Evolutionary conservation across 2,113 vertebrate species (phyloP).

Genomic region (Hystrix cristata): DNA sequence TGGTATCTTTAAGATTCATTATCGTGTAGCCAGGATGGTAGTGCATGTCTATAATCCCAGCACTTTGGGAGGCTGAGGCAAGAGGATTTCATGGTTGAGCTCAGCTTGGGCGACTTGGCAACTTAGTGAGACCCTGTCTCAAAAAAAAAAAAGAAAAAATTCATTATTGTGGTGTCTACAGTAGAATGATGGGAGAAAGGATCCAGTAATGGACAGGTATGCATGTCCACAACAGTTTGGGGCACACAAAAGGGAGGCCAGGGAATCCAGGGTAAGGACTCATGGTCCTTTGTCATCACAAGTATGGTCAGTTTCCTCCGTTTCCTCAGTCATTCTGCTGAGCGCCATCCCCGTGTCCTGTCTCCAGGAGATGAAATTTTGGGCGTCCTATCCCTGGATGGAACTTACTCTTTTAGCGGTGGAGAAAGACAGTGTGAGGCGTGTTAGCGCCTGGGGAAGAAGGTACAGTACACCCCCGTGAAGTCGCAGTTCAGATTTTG

Average conservation of each 20-base stretch:
- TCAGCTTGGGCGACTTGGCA: background rate
- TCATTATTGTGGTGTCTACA: background rate
- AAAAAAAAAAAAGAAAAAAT: background rate
- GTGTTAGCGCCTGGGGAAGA: background rate
- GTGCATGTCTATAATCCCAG: no score
- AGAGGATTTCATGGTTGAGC: no score
- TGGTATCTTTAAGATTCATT: no score
- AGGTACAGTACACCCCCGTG: no score
- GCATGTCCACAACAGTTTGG: background rate
- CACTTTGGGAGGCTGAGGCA: no score
- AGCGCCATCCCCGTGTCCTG: background rate
- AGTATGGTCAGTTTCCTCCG: no score
- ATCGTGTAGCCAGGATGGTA: no score
- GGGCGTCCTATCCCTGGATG: background rate
- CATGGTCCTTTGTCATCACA: background rate
- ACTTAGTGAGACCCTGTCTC: background rate
- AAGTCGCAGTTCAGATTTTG: no score
- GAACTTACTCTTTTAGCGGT: background rate
- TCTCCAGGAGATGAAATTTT: background rate
- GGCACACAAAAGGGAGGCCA: rapidly evolving
- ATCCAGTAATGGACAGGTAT: background rate
- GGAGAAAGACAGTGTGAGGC: background rate
- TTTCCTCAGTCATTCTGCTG: background rate
- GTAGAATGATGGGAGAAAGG: background rate
- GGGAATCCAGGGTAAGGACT: background rate